Evolutionary conservation across 2,113 vertebrate species (phyloP), one percentile per base, ranked within the genome.

Genomic region (Pandion haliaetus): DNA sequence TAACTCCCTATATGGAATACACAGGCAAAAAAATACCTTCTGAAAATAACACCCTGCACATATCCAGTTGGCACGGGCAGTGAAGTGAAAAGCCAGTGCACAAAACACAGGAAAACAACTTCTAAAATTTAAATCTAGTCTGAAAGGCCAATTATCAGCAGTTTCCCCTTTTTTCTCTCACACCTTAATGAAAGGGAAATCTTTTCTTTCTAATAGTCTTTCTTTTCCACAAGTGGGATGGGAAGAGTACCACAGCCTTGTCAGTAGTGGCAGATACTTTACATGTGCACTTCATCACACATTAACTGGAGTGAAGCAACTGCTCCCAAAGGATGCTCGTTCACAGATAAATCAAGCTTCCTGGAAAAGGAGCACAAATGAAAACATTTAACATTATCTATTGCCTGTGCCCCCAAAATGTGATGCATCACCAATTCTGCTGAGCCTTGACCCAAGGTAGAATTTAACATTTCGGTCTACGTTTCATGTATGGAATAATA

Each of bases 21-120:
- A 21, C 19, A 63, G n/a, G 69, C 26, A 82, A 95, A 86, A 77
- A 82, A 82, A 61, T 0, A 7, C 59, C 79, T 92, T 72, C 90
- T 88, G 93, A 95, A 91, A 97, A 76, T 87, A 94, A 94, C 61
- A 97, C 49, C 73, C 70, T 52, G 71, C 58, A 79, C 65, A 31
- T 73, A 84, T 73, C 86, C 84, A 82, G 90, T 74, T 95, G 89
- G 95, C 62, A 73, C 6, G 3, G 62, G 83, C 86, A 94, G 90
- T 8, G 12, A 95, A 95, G 77, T 65, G 66, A 96, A 97, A 97
- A 94, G 55, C 18, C 86, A 84, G 73, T 17, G 28, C 45, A 71
- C 76, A 74, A 36, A 90, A 86, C 63, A 83, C 2, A 5, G 34
- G 45, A 91, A 91, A 72, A 80, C 44, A 76, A 83, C 5, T 73